Evolutionary conservation across 2,888 invertebrate genomes (phyloP).

Genomic region (Tenthredo distinguenda): DNA sequence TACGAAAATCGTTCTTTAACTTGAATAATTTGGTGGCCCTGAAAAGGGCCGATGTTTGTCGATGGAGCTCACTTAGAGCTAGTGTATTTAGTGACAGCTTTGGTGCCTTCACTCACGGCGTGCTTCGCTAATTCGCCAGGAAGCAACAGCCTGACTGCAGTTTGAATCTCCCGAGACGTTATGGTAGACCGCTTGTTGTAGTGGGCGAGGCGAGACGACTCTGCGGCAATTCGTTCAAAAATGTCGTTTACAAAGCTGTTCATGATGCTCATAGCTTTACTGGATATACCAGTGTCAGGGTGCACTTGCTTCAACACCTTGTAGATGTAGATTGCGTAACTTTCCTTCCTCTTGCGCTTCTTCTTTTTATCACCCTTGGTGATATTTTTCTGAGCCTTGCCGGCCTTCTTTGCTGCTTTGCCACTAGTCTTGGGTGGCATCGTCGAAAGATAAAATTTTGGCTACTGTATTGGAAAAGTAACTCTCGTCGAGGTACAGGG

Average conservation of each 20-base stretch:
- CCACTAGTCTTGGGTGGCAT: slow-evolving; percentile 76
- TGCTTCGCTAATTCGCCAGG: slow-evolving; percentile 88
- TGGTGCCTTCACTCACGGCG: slow-evolving; percentile 85
- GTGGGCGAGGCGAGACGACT: slow-evolving; percentile 66
- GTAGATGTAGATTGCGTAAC: slow-evolving; percentile 79
- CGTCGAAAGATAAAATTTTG: slow-evolving; percentile 4
- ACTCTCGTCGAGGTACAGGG: not conserved
- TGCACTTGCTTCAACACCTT: slow-evolving; percentile 81
- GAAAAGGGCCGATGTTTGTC: slow-evolving; percentile 64
- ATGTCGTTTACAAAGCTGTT: slow-evolving; percentile 76
- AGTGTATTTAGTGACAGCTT: slow-evolving; percentile 82
- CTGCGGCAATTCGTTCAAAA: slow-evolving; percentile 70
- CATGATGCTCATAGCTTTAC: slow-evolving; percentile 81
- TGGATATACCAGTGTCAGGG: slow-evolving; percentile 80
- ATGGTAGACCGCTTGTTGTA: slow-evolving; percentile 62
- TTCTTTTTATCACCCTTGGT: slow-evolving; percentile 76
- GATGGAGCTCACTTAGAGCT: slow-evolving; percentile 72
- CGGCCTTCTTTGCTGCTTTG: slow-evolving; percentile 79
- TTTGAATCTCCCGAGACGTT: slow-evolving; percentile 85
- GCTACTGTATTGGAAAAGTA: not conserved
- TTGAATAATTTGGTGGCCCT: slow-evolving; percentile 61
- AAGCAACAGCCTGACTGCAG: slow-evolving; percentile 84
- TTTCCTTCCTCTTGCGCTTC: slow-evolving; percentile 76
- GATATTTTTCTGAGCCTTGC: slow-evolving; percentile 76
- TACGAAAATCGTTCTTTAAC: slow-evolving; percentile 2